Evolutionary conservation across 2,797 vertebrate genomes (phyloP), one percentile per base, ranked within the genome.

Genomic region (Diglossa cyanea): DNA sequence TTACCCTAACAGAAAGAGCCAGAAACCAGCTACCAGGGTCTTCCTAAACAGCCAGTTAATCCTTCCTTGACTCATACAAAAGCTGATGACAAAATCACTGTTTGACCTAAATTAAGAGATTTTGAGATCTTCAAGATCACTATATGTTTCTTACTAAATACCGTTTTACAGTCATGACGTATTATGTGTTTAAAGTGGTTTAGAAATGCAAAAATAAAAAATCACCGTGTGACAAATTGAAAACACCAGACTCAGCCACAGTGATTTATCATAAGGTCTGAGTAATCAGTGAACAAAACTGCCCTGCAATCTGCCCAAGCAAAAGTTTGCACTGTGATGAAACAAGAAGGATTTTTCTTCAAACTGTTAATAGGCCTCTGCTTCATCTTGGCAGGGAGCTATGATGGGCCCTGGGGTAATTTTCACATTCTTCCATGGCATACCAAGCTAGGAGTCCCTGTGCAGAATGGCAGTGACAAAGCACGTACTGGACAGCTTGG

Each of bases 311-410:
- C 48, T 89, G 63, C 75, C 62, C 57, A 21, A 65, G 63, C 19
- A 84, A 66, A 86, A 84, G 17, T 44, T 50, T 92, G 47, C 50
- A 39, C 28, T 55, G 35, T 44, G 44, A 45, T 79, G 30, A 73
- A 94, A 70, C 47, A 55, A 81, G 78, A 77, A 79, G 67, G 26
- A 86, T 88, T 94, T 92, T 82, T 14, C 88, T 82, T 89, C 63
- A 35, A 81, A 63, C 48, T 82, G 28, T 86, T 79, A 72, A 39
- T 11, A 66, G 24, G 19, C 9, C 39, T 90, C 47, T 58, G 63
- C 44, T 73, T 70, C 76, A 62, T 76, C 31, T 84, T 81, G 45
- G 51, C 80, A 88, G 58, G 10, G 47, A 94, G 86, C 62, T 91
- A 1, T 51, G 75, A 37, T 68, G 67, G 42, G 50, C 42, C 90